phyloP scores from a whole-genome alignment of 2,113 vertebrate species.

The Pygoscelis adeliae region DNA sequence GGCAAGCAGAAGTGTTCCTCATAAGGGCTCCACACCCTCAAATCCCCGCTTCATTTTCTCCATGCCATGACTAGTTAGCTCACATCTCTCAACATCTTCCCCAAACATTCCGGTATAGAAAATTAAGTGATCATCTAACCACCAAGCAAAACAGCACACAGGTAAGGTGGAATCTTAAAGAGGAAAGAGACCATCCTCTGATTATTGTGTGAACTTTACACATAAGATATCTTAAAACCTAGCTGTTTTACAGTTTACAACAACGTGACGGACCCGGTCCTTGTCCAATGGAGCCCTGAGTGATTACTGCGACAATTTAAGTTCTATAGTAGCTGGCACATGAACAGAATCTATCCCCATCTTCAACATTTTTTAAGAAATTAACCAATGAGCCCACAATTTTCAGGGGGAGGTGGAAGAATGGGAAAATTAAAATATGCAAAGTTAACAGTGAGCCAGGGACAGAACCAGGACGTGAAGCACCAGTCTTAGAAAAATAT shows the following conservation, averaged over 20 bases:
- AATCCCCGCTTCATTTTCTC: neutral
- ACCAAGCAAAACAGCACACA: neutral
- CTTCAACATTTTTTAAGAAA: neutral
- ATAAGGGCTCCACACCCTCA: neutral
- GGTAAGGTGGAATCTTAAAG: neutral
- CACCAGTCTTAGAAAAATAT: neutral
- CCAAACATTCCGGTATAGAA: neutral
- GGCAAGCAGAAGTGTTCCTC: slow-evolving; percentile 53
- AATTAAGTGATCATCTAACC: neutral
- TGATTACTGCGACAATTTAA: neutral
- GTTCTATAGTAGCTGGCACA: neutral
- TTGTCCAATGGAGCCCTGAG: neutral
- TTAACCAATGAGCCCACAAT: neutral
- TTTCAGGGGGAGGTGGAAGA: neutral
- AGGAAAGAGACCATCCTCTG: neutral
- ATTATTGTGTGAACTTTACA: neutral
- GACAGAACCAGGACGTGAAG: neutral
- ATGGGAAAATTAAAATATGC: neutral
- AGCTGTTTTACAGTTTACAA: neutral
- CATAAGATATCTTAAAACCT: neutral
- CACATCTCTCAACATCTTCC: neutral
- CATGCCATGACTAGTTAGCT: neutral
- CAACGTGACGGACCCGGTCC: neutral
- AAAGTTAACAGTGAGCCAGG: neutral
- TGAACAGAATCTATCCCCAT: neutral